phyloP scores from a whole-genome alignment of 1,140 invertebrate species.

The Colletes latitarsis region DNA sequence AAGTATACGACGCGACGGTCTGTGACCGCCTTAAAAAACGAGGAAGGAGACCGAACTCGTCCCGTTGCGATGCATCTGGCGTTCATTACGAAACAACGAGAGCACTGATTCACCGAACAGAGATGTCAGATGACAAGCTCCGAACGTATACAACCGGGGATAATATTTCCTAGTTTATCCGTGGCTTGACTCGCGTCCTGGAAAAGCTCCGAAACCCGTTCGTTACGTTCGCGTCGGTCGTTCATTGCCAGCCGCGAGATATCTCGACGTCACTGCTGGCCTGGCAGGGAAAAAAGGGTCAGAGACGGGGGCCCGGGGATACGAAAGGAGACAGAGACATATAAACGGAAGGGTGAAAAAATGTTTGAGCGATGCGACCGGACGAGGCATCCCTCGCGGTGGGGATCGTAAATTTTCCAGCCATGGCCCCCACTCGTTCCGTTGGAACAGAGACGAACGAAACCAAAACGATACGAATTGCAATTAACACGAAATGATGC shows the following conservation, averaged over 20 bases:
- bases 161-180: conserved; percentile 11
- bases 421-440: neutral
- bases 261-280: neutral
- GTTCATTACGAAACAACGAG: too few relatives aligned
- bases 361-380: conserved; percentile 5
- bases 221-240: neutral
- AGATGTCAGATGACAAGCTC: neutral
- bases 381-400: neutral
- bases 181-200: neutral
- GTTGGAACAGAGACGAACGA: neutral
- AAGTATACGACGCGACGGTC: too few relatives aligned
- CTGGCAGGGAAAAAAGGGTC: neutral
- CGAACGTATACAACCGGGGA: neutral
- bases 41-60: too few relatives aligned
- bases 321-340: neutral
- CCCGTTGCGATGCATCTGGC: too few relatives aligned
- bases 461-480: neutral
- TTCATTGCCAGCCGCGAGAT: conserved; percentile 6
- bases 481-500: neutral
- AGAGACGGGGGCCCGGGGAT: conserved; percentile 16
- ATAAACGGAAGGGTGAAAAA: conserved; percentile 8
- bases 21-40: too few relatives aligned
- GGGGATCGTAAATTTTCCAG: neutral
- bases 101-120: neutral
- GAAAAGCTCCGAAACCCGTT: neutral